Base-by-base conservation (phyloP, 2,797 vertebrate species). In the Anniella stebbinsi region DNA sequence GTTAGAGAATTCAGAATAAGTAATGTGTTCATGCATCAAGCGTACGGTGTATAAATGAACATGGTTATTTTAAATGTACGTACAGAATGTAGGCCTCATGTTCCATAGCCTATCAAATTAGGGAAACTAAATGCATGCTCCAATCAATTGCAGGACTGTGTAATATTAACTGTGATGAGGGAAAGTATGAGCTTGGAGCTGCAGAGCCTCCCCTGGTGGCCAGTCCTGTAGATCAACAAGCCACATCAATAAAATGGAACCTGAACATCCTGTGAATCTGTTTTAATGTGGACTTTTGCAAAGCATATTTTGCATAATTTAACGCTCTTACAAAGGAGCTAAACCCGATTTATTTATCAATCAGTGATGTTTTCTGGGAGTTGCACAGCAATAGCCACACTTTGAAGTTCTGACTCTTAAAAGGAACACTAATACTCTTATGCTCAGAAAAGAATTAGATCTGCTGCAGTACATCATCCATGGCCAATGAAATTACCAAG, bases 401-500 rank as follows among this genome's bases (percentile, higher is more conserved):
- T 82, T 82, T 60, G 88, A 84, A 92, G 90, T 91, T 90, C 28
- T 87, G 70, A 48, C 0, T 1, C 83, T 45, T 0, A 1, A 84
- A 77, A 77, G 89, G 51, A 87, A 84, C 76, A 84, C 33, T 85
- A 91, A 75, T 92, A 77, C 7, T 70, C 73, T 60, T 85, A 86
- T 60, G 75, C 78, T 69, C 63, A 87, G 83, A 95, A 86, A 8
- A 4, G 3, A 88, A 93, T 82, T 38, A 86, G 90, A 89, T 66
- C 38, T 41, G 0, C 81, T 90, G 91, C 78, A 33, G 87, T 63
- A 77, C 69, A 36, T 91, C 45, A 87, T 84, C 86, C 33, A 28
- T 63, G 88, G 70, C 91, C 94, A 66, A 78, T 91, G 51, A 48
- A 66, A 88, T 85, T 60, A 93, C 77, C 84, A 84, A 83, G 66